Base-by-base conservation (phyloP, 2,113 vertebrate genomes). In the Leuciscus idus region DNA sequence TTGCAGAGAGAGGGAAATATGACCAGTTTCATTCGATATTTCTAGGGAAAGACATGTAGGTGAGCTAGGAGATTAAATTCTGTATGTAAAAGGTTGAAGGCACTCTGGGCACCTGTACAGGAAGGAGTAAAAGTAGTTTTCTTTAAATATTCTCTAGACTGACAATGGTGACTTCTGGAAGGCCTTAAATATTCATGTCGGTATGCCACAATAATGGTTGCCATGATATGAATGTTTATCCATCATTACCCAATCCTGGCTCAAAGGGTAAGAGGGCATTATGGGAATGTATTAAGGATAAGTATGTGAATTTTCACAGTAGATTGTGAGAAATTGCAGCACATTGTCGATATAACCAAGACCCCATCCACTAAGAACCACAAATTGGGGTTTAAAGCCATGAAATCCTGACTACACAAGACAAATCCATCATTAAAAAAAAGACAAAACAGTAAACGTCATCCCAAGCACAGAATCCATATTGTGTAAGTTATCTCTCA, bases 41-140 rank as follows among this genome's bases (percentile, higher is more conserved):
- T 28, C 52, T 50, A 21, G 28, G 46, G 74, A 50, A 70, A 64
- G 6, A 59, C 77, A 72, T 4, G 68, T 66, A 52, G 57, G 84
- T 50, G 26, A 66, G 21, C 68, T 78, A 17, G 11, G 81, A 84
- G 55, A 81, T 46, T 39, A 39, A 50, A 77, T 81, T 64, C 62
- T 61, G 66, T 73, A 83, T 74, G 83, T 13, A 89, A 89, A 90
- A 92, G 91, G 87, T 52, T 72, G 92, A 94, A 95, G 95, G 94
- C 94, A 95, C 93, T 95, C 93, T 23, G 92, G 94, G 94, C 94
- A 94, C 95, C 95, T 93, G 92, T 92, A 93, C 91, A 83, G 36
- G 50, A 87, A 84, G 46, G 39, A 85, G 61, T 50, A 61, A 77
- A 75, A 83, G 21, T 61, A 33, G 6, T 57, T 55, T 23, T 50